These are phyloP conservation scores for Drosophila nebulosa DNA, from an alignment of 1,140 invertebrate genomes.

Conservation along the genomic window DNA sequence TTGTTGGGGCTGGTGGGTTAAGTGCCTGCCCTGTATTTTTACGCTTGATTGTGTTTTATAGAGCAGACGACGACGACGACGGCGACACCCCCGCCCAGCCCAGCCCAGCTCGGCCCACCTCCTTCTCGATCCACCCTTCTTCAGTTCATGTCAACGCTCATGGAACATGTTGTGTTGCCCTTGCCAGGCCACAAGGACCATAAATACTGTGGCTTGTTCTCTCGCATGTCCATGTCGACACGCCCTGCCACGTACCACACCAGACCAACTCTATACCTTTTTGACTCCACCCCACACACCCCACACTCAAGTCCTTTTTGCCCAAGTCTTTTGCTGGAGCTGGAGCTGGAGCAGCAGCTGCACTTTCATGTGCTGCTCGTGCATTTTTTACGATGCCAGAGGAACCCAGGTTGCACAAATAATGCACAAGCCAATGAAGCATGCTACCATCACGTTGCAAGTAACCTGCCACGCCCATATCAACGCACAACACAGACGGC, in stretches of 20 bases:
- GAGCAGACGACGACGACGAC: conserved; percentile 40
- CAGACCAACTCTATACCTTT: background rate
- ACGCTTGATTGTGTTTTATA: conserved; percentile 79
- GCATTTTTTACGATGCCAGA: conserved; percentile 69
- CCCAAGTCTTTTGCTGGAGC: conserved; percentile 12
- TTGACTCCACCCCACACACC: background rate
- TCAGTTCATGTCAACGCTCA: conserved; percentile 2
- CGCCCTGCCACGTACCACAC: conserved; percentile 46
- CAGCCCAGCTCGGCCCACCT: background rate
- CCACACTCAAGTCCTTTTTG: background rate
- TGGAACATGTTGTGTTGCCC: conserved; percentile 40
- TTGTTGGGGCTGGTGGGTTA: conserved; percentile 48
- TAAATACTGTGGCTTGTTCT: conserved; percentile 76
- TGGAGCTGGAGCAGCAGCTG: conserved; percentile 54
- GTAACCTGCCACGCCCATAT: conserved; percentile 16
- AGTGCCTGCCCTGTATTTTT: conserved; percentile 71
- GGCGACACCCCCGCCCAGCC: background rate
- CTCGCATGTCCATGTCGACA: conserved; percentile 69
- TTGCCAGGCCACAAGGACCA: conserved; percentile 63
- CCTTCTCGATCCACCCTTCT: background rate
- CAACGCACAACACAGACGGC: conserved; percentile 7
- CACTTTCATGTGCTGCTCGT: conserved; percentile 40
- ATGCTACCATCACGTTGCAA: conserved; percentile 58
- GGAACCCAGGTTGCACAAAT: conserved; percentile 72
- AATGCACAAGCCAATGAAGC: conserved; percentile 78